These are phyloP conservation scores for Nineta flava DNA, from an alignment of 2,888 invertebrate genomes.

Conservation along the genomic window DNA sequence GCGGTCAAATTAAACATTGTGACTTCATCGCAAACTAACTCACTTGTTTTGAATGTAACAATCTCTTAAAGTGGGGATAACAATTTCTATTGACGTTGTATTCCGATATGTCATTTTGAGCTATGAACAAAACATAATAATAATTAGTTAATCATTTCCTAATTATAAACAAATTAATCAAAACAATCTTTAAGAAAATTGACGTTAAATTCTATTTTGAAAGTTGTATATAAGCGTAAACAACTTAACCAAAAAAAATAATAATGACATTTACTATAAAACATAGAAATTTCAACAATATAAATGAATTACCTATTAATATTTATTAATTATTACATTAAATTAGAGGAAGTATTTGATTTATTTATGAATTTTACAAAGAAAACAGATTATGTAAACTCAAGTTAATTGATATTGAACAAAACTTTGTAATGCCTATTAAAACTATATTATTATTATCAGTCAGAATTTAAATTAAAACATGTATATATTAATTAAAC, in stretches of 20 bases:
- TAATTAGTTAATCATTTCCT: background rate
- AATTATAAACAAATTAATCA: background rate
- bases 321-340: background rate
- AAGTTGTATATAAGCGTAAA: background rate
- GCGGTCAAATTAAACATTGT: constrained; percentile 6
- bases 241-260: background rate
- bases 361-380: background rate
- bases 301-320: background rate
- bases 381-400: constrained; percentile 2
- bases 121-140: background rate
- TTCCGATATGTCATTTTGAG: constrained; percentile 2
- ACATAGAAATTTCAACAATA: background rate
- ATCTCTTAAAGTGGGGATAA: background rate
- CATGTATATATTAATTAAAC: background rate
- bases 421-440: background rate
- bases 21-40: constrained; percentile 4
- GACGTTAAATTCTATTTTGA: too few species aligned
- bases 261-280: background rate
- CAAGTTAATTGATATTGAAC: background rate
- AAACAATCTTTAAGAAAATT: background rate
- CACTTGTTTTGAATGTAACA: background rate
- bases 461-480: background rate
- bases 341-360: background rate
- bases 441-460: background rate
- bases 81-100: background rate